Percentiles rank a stretch among this genome's conserved stretches.
These are phyloP conservation scores for Enteromius argenteus DNA, from an alignment of 2,797 vertebrate genomes.

Conservation along the genomic window DNA sequence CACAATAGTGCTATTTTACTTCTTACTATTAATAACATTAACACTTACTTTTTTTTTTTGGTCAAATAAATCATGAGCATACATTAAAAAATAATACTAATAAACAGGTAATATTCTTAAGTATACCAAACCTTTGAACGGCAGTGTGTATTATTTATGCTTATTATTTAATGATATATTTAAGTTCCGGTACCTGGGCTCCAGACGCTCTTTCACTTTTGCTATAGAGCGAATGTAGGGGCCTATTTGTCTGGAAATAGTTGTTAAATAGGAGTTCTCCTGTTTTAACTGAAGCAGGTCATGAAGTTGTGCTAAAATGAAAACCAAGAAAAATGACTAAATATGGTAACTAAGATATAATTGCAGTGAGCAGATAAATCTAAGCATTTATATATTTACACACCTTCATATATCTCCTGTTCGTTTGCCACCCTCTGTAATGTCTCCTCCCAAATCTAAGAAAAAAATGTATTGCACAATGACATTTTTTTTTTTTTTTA, in stretches of 20 bases:
- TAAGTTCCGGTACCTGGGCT: slow-evolving; percentile 79
- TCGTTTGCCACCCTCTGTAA: slow-evolving; percentile 85
- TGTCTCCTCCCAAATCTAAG: slow-evolving; percentile 85
- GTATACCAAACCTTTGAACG: neutral
- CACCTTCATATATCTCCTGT: slow-evolving; percentile 88
- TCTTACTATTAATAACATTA: neutral
- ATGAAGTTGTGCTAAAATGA: slow-evolving; percentile 79
- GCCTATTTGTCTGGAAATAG: slow-evolving; percentile 84
- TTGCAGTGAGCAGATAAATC: neutral
- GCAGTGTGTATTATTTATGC: too few relatives aligned
- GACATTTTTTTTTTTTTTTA: neutral
- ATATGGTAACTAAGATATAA: neutral
- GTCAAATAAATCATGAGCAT: neutral
- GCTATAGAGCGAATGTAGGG: slow-evolving; percentile 85
- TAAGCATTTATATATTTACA: slow-evolving; percentile 53
- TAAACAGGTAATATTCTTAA: neutral
- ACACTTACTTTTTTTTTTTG: neutral
- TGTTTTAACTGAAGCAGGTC: slow-evolving; percentile 84
- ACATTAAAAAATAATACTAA: too few relatives aligned
- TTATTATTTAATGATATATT: neutral
- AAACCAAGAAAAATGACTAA: neutral
- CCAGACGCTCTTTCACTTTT: slow-evolving; percentile 85
- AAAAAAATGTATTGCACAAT: slow-evolving; percentile 36
- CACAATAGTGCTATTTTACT: neutral
- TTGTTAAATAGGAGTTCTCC: slow-evolving; percentile 83